These are phyloP conservation scores for Rhegmatorhina hoffmannsi DNA, from an alignment of 2,113 vertebrate genomes.

Conservation along the genomic window DNA sequence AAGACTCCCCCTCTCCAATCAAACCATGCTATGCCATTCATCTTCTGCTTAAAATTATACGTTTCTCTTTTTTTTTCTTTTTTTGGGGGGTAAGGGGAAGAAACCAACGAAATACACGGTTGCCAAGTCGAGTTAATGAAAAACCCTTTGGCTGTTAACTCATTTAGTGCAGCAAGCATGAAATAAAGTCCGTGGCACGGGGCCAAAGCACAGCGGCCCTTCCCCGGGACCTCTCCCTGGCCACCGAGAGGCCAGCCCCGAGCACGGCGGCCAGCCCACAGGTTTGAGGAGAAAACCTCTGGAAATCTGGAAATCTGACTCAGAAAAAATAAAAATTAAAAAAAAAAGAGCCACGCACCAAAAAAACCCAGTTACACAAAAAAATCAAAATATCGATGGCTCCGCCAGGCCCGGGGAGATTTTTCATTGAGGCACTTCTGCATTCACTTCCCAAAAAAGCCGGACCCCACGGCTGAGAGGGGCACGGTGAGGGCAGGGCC, in stretches of 20 bases:
- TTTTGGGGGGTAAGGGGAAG: accelerated
- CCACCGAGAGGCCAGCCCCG: background rate
- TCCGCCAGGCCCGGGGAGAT: background rate
- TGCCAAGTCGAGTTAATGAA: constrained; percentile 71
- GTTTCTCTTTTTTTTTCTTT: background rate
- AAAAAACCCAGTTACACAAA: no score
- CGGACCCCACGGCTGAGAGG: background rate
- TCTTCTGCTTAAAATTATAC: background rate
- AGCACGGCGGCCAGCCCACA: background rate
- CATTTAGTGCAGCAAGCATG: constrained; percentile 60
- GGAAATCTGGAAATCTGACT: background rate
- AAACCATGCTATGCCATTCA: background rate
- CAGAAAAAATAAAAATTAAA: no score
- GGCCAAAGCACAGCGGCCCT: constrained; percentile 35
- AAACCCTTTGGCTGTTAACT: constrained; percentile 70
- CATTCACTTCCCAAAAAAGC: background rate
- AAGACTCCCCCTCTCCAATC: background rate
- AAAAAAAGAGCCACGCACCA: background rate
- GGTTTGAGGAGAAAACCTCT: background rate
- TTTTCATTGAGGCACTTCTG: background rate
- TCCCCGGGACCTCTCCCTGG: background rate
- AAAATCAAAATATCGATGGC: background rate
- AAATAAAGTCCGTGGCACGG: constrained; percentile 39
- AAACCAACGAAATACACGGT: constrained; percentile 6
- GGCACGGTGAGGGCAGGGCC: background rate